Evolutionary conservation across 1,140 invertebrate genomes (phyloP), one percentile per base, ranked within the genome.

Genomic region (Mercenaria mercenaria): DNA sequence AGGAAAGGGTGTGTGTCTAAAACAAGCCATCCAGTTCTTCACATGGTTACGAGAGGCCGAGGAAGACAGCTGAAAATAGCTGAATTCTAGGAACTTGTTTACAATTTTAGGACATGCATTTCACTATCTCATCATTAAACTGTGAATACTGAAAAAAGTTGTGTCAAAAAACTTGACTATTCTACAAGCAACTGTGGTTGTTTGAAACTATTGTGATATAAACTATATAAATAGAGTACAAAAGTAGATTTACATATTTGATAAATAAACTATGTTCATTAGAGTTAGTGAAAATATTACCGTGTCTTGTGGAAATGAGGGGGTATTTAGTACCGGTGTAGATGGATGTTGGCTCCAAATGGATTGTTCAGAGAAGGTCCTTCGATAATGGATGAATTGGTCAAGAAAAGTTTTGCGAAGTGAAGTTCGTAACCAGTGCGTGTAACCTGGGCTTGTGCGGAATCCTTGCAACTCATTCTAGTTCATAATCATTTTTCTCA

Each of bases 21-120:
- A 96, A 91, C 95, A 96, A 39, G 94, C 97, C 10, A 96, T 96
- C 37, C 96, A 97, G 56, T 97, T 97, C 95, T 97, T 97, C 93
- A 96, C 96, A 26, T 96, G 96, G 93, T 92, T 97, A 29, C 95
- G 95, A 91, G 97, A 97, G 93, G 95, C 95, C 0, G 97, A 97
- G 34, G 80, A 82, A 13, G 92, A 92, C 47, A 91, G 91, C 91
- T 92, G 92, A 92, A 84, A 50, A 47, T 88, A 47, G 67, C 82
- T 88, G n/a, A 26, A 41, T 86, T 15, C 29, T 87, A 72, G 67
- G 69, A 29, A 72, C n/a, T 69, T 18, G n/a, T 39, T 11, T 20
- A 72, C 34, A 72, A 20, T 72, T 20, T 72, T 20, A 15, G 20
- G 8, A 59, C 18, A 6, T 59, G 8, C 67, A 72, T 72, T 39